Conservation (phyloP, 2,888 invertebrate species). For the Candidula unifasciata region DNA sequence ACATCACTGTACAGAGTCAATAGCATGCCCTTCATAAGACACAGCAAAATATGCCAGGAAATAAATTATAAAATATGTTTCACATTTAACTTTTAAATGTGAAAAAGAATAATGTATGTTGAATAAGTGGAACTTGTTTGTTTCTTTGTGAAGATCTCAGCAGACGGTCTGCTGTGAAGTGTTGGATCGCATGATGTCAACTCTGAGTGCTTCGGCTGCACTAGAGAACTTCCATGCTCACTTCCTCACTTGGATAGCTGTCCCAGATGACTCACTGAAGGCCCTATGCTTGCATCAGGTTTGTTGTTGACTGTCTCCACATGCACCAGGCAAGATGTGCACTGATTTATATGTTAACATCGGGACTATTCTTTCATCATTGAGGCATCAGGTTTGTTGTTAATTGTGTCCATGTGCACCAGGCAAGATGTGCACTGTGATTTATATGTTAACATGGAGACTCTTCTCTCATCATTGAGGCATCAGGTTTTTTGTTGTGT, state of each 20-base stretch:
- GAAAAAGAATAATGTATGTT: too few relatives aligned
- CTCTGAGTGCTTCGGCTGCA: constrained; percentile 82
- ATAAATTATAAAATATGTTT: too few relatives aligned
- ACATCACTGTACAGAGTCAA: too few relatives aligned
- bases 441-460: background rate
- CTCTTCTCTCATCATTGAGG: too few relatives aligned
- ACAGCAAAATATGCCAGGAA: too few relatives aligned
- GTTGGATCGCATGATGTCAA: constrained; percentile 83
- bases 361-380: too few relatives aligned
- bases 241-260: constrained; percentile 80
- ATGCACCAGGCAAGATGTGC: background rate
- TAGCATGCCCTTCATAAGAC: too few relatives aligned
- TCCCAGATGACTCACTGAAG: constrained; percentile 83
- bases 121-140: background rate
- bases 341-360: background rate
- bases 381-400: constrained; percentile 81
- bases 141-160: constrained; percentile 80
- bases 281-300: constrained; percentile 83
- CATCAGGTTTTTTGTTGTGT: constrained; percentile 80
- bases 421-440: background rate
- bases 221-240: constrained; percentile 80
- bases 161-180: constrained; percentile 84
- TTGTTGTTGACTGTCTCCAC: constrained; percentile 40
- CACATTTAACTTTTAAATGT: too few relatives aligned
- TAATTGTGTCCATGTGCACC: background rate